Base-by-base conservation (phyloP, 2,797 vertebrate genomes). In the Erithacus rubecula region DNA sequence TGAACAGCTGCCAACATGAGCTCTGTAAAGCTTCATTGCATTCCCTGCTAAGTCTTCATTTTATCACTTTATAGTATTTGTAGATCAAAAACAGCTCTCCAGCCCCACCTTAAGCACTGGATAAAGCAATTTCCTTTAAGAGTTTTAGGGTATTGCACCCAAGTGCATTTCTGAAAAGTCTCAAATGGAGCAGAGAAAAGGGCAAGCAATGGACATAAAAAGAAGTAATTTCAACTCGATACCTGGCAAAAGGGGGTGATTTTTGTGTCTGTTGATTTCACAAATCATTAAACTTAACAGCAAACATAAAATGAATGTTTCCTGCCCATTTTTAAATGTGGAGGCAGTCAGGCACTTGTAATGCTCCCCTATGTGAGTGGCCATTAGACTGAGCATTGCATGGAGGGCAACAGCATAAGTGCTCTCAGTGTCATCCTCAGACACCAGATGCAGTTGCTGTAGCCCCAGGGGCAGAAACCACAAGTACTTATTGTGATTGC, bases 271-370 rank as follows among this genome's bases (percentile, higher is more conserved):
- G 87, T 87, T 95, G 95, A 86, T 94, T 96, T 97, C 96, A 95
- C 96, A 97, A 95, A 95, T 95, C 97, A 93, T 97, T 96, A 94
- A 96, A 80, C 87, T 82, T 93, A 94, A 93, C 67, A 95, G 91
- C 87, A 96, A 95, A 94, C 87, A 93, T 86, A 95, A 96, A 96
- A 89, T 26, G n/a, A 94, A 92, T 32, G 39, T 94, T 94, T 94
- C 14, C 59, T 96, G 83, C 18, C 74, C n/a, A 17, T 80, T 94
- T 94, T 87, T 90, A 39, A 93, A 93, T 55, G 53, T 81, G 70
- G 86, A 95, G 43, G 91, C 81, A 4, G 58, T 82, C 49, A 84
- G 77, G 34, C 72, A 5, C 24, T 60, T 77, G 65, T 74, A 90
- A 89, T 60, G 23, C 43, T 91, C 68, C 76, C 60, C 32, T 30